Base-by-base conservation (phyloP, 1,140 invertebrate species). In the Lordiphosa mommai region DNA sequence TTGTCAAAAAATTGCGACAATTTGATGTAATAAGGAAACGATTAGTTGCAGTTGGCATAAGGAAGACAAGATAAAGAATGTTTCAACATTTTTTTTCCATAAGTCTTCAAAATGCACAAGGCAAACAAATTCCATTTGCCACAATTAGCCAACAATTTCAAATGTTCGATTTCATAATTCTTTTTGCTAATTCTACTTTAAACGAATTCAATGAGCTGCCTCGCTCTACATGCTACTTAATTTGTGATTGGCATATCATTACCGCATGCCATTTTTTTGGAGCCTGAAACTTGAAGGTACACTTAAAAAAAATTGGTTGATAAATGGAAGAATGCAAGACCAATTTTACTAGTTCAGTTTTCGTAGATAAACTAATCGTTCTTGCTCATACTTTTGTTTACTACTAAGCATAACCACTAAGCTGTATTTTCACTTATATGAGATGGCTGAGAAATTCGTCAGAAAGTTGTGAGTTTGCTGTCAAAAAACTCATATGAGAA, bases 191-290 rank as follows among this genome's bases (percentile, higher is more conserved):
- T 82, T 80, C 66, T 60, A 67, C 49, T 53, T 63, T 82, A 80
- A 80, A 84, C 44, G 71, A 71, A 80, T 47, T 66, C 77, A 80
- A 76, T 80, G 50, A 82, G 67, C 66, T 61, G 56, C 56, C 37
- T n/a, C 53, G 40, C 52, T 59, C 33, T 51, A 61, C 72, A 74
- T 73, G 70, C 70, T 73, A 64, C 72, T 61, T 73, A 71, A 43
- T 67, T 67, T 67, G 52, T 65, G 74, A 82, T 82, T 80, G 74
- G 76, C 74, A 76, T 84, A 80, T 84, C 77, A 80, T 84, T 80
- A 80, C 53, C 57, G 48, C 71, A 66, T 53, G 56, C 47, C 48
- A 17, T 48, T 46, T 66, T 56, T 43, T 13, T 2, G 8, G 23
- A 14, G 47, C 12, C 30, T 47, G 8, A 17, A 12, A 33, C 6